phyloP scores from a whole-genome alignment of 2,113 vertebrate species.

The Columba livia region DNA sequence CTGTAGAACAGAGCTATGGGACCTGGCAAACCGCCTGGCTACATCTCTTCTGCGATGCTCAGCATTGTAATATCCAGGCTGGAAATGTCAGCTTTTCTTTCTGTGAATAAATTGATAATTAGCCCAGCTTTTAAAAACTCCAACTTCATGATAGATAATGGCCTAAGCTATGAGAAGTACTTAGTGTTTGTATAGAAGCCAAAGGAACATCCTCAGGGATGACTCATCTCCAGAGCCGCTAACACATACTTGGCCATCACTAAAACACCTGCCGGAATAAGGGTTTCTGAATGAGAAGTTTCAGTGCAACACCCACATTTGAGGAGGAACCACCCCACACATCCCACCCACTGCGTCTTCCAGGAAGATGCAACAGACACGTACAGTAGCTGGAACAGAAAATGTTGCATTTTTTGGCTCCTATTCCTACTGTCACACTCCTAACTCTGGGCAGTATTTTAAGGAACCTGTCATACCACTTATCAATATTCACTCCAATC shows the following conservation, averaged over 20 bases:
- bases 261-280: conserved; percentile 36
- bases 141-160: neutral
- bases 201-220: conserved; percentile 12
- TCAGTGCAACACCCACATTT: fast-evolving
- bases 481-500: neutral
- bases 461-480: neutral
- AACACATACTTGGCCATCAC: neutral
- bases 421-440: neutral
- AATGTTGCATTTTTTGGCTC: neutral
- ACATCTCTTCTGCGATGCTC: neutral
- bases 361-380: neutral
- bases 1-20: neutral
- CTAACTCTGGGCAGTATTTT: neutral
- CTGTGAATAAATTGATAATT: conserved; percentile 4
- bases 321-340: neutral
- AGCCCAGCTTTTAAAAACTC: conserved; percentile 6
- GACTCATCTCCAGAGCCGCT: neutral
- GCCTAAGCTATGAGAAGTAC: neutral
- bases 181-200: neutral
- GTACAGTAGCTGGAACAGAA: neutral
- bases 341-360: neutral
- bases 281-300: neutral
- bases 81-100: neutral
- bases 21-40: conserved; percentile 21
- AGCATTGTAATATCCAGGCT: neutral